Base-by-base conservation (phyloP, 2,113 vertebrate genomes). In the Microtus oregoni region DNA sequence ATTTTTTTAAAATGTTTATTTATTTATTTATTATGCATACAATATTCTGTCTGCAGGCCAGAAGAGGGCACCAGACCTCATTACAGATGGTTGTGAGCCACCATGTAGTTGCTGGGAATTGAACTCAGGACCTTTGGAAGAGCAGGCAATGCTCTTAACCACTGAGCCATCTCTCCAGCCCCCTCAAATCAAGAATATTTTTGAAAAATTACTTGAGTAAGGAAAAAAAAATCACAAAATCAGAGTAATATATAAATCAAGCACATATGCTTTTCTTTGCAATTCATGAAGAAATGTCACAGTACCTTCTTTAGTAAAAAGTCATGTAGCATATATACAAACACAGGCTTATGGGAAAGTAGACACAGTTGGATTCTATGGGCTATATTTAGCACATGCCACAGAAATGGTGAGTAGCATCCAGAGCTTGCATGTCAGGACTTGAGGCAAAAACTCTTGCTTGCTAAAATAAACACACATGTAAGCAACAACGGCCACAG, bases 211-310 rank as follows among this genome's bases (percentile, higher is more conserved):
- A 89, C 28, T 30, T 67, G 28, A 17, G 77, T 95, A 47, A 86
- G 9, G 61, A 91, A 52, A 77, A 52, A 77, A 35, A 63, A 5
- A 70, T 12, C 63, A 87, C 50, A 3, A 67, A 67, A 68, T 76
- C 20, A 82, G 20, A 96, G 7, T 68, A 50, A 22, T 70, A 82
- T 13, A 17, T 61, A 86, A 86, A 91, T 15, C 92, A 30, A 78
- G 73, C 41, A 77, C 26, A 41, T 32, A 30, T 12, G 15, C 22
- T 72, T 32, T 30, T 68, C n/a, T 68, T 72, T 88, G 15, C 44
- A 92, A 96, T 85, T 77, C 15, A 89, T 89, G 35, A 95, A 92
- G 20, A 95, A 78, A 83, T 55, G 88, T 77, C 70, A n/a, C 58
- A 86, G 44, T 32, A 44, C 1, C 72, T n/a, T 8, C 63, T 63